phyloP scores from a whole-genome alignment of 2,888 invertebrate genomes.

The Lymantria monacha region DNA sequence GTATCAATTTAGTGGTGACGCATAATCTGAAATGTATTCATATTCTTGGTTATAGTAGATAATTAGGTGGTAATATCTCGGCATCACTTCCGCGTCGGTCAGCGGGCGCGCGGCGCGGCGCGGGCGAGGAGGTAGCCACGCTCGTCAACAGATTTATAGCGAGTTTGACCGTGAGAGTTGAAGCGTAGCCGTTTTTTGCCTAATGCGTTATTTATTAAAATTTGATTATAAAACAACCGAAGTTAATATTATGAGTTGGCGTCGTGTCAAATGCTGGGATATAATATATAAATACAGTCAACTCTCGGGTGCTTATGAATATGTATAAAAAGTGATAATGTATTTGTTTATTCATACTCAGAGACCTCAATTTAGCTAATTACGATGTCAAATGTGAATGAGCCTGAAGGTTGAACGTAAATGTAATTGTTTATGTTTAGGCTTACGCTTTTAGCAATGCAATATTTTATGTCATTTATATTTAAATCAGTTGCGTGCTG shows the following conservation, averaged over 20 bases:
- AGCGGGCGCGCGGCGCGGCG: slow-evolving; percentile 10
- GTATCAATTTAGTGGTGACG: slow-evolving; percentile 39
- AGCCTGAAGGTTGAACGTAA: slow-evolving; percentile 36
- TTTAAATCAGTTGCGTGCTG: slow-evolving; percentile 12
- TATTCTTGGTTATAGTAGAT: slow-evolving; percentile 48
- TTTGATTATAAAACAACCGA: slow-evolving; percentile 69
- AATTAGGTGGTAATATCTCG: slow-evolving; percentile 58
- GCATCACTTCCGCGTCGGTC: slow-evolving; percentile 58
- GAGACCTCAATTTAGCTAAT: slow-evolving; percentile 53
- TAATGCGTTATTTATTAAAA: slow-evolving; percentile 80
- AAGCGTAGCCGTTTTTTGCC: slow-evolving; percentile 73
- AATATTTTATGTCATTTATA: slow-evolving; percentile 10
- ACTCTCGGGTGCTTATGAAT: slow-evolving; percentile 57
- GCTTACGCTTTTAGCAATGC: slow-evolving; percentile 9
- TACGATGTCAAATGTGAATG: slow-evolving; percentile 42
- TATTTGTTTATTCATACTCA: slow-evolving; percentile 53
- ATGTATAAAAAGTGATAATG: slow-evolving; percentile 49
- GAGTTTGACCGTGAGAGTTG: slow-evolving; percentile 77
- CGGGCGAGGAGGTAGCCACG: slow-evolving; percentile 32
- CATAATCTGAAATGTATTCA: slow-evolving; percentile 46
- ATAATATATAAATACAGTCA: slow-evolving; percentile 56
- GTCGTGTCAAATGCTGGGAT: slow-evolving; percentile 57
- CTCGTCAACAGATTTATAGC: slow-evolving; percentile 75
- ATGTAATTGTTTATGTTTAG: slow-evolving; percentile 24
- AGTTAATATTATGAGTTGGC: slow-evolving; percentile 58